Conservation (phyloP, 2,797 vertebrate genomes). For the Margarornis squamiger region DNA sequence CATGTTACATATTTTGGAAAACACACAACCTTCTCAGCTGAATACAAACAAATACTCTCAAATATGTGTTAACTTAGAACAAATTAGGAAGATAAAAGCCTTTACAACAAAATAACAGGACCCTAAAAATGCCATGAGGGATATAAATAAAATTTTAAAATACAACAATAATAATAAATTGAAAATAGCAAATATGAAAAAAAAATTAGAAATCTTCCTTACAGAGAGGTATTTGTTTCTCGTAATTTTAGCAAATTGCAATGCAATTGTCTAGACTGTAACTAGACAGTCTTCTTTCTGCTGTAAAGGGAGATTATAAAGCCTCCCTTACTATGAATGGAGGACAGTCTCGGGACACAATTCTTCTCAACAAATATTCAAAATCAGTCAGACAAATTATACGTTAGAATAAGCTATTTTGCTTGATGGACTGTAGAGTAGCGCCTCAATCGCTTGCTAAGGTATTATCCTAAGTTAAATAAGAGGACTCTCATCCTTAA, state of each 20-base stretch:
- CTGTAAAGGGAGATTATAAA: not conserved
- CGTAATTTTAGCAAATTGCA: not conserved
- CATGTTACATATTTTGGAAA: slow-evolving; percentile 18
- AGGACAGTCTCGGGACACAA: not conserved
- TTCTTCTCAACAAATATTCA: not conserved
- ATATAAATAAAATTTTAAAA: not conserved
- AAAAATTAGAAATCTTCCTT: not conserved
- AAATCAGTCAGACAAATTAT: not conserved
- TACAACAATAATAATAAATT: not conserved
- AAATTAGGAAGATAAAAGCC: not conserved
- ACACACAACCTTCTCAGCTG: slow-evolving; percentile 46
- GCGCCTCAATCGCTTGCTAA: not conserved
- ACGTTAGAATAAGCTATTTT: not conserved
- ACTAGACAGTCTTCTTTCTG: not conserved
- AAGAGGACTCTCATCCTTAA: not conserved
- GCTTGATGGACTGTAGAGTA: not conserved
- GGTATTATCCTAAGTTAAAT: not conserved
- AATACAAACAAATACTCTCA: slow-evolving; percentile 40
- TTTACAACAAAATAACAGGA: not conserved
- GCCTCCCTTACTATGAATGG: not conserved
- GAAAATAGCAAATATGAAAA: not conserved
- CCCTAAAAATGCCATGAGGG: not conserved
- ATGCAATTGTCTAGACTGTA: not conserved
- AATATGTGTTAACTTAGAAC: slow-evolving; percentile 46
- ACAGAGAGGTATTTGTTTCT: not conserved